Evolutionary conservation across 2,113 vertebrate species (phyloP), one percentile per base, ranked within the genome.

Genomic region (Phoenicopterus ruber): DNA sequence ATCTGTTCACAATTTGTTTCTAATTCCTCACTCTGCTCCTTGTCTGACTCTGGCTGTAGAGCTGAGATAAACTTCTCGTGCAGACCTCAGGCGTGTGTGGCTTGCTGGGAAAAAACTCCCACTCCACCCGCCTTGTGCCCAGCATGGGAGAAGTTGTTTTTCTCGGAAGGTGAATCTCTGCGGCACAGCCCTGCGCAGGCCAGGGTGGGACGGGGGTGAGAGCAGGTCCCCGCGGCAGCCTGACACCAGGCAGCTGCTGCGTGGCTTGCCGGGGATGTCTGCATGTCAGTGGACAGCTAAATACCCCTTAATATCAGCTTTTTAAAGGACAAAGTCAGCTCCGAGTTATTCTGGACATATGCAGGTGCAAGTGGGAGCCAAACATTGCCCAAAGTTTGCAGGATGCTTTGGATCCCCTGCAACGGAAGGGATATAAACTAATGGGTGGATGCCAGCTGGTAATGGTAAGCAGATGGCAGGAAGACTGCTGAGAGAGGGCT

Each of bases 391-490:
- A 1, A 31, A 42, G 85, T 67, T 61, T 73, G 70, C 73, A 85
- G 87, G 83, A 76, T 46, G 84, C 82, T 91, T 82, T 42, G 78
- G 72, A 94, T 89, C 50, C 91, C 87, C 84, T 36, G 61, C 62
- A 92, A 80, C 0, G 1, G 91, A 91, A 79, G 78, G 84, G 79
- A 73, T 57, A 26, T 44, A 85, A 76, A 82, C 71, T 69, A 13
- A 69, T 36, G 93, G 85, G 93, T 50, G 67, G 78, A 3, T 86
- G 96, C 96, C 96, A 95, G 94, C 93, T 94, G 78, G 78, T 93
- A 90, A 91, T 69, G 73, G 94, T 81, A 24, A 96, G 93, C 96
- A 97, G 96, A 96, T 97, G 96, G 96, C 49, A 89, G n/a, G n/a
- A 38, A 78, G 86, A 6, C 88, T 96, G 93, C 89, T 67, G 83